phyloP scores from a whole-genome alignment of 1,140 invertebrate species.

The Watersipora subatra region DNA sequence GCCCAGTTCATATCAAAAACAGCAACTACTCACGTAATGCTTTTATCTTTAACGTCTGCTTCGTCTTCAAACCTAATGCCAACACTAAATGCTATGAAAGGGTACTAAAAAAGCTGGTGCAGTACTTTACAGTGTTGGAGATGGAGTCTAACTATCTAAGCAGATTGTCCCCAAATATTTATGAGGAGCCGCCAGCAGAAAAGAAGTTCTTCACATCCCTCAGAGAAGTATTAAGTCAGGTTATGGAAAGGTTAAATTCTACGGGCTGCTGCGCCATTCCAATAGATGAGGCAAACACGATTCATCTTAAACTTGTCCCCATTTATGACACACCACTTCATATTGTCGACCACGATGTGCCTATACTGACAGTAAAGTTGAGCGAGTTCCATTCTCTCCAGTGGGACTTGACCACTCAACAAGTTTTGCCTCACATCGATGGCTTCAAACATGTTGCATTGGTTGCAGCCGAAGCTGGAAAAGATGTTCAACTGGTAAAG shows the following conservation, averaged over 20 bases:
- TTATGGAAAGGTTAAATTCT: not conserved
- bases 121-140: slow-evolving; percentile 61
- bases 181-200: not conserved
- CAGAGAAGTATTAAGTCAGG: not conserved
- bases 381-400: slow-evolving; percentile 50
- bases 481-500: slow-evolving; percentile 84
- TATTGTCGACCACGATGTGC: slow-evolving; percentile 79
- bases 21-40: slow-evolving; percentile 83
- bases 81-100: slow-evolving; percentile 81
- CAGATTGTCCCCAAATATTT: not conserved
- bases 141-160: slow-evolving; percentile 12
- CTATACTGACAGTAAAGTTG: slow-evolving; percentile 53
- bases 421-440: slow-evolving; percentile 73
- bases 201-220: not conserved
- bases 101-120: slow-evolving; percentile 78
- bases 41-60: slow-evolving; percentile 86
- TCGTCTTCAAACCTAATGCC: slow-evolving; percentile 65
- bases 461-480: slow-evolving; percentile 56
- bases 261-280: slow-evolving; percentile 7
- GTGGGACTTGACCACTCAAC: slow-evolving; percentile 83
- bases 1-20: slow-evolving; percentile 75
- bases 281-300: slow-evolving; percentile 39
- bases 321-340: slow-evolving; percentile 49
- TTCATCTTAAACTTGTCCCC: slow-evolving; percentile 41
- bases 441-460: slow-evolving; percentile 71